Percentiles rank a stretch among this genome's conserved stretches.
Conservation (phyloP, 2,797 vertebrate genomes). For the Paedocypris micromegethes region DNA sequence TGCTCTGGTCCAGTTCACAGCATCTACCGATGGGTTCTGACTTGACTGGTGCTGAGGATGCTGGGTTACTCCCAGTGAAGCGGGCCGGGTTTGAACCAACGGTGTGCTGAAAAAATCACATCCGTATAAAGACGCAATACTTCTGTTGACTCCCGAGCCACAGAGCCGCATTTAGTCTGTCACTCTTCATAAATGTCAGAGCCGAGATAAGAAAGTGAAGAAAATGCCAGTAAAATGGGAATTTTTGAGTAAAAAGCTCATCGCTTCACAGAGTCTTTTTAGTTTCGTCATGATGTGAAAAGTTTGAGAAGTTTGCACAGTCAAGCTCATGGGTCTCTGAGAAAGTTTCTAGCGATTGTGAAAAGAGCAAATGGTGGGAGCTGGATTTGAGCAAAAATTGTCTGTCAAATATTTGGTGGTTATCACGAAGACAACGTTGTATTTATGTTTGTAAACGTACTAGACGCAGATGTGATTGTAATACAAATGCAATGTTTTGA, state of each 20-base stretch:
- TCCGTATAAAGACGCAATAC: slow-evolving; percentile 33
- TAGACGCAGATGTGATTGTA: too few species aligned
- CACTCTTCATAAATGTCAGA: slow-evolving; percentile 59
- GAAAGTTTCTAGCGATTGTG: too few species aligned
- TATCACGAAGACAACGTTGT: too few species aligned
- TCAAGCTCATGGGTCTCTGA: background rate
- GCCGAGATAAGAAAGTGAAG: slow-evolving; percentile 41
- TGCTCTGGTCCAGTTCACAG: slow-evolving; percentile 39
- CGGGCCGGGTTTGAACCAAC: slow-evolving; percentile 44
- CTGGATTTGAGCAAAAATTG: too few species aligned
- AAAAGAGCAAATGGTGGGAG: too few species aligned
- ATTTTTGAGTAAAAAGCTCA: slow-evolving; percentile 39
- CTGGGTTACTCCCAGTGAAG: slow-evolving; percentile 57
- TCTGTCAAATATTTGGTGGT: too few species aligned
- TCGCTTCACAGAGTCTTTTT: slow-evolving; percentile 15
- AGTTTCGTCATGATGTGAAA: slow-evolving; percentile 12
- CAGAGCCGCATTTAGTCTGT: slow-evolving; percentile 52
- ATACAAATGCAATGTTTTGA: too few species aligned
- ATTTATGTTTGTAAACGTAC: too few species aligned
- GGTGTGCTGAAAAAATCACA: slow-evolving; percentile 43
- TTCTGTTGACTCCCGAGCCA: slow-evolving; percentile 49
- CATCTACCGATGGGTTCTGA: slow-evolving; percentile 45
- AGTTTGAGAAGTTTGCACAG: background rate
- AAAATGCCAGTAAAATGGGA: slow-evolving; percentile 35
- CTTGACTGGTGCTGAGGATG: slow-evolving; percentile 32